Conservation (phyloP, 1,140 invertebrate species). For the Lineus longissimus region DNA sequence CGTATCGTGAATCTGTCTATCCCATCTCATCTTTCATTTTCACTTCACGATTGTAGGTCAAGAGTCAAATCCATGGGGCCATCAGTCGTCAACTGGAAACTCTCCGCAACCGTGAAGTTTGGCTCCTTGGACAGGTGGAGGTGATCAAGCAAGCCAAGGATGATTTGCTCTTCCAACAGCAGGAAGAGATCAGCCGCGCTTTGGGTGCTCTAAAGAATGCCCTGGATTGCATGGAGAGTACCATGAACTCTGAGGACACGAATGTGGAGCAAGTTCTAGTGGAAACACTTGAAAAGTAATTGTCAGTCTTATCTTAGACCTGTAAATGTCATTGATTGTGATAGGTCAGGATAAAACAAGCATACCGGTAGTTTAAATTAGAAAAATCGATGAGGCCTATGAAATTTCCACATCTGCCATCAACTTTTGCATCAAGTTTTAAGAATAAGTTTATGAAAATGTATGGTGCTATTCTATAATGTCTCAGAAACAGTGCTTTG, state of each 20-base stretch:
- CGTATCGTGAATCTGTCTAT: no score
- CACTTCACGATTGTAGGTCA: no score
- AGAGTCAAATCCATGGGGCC: constrained; percentile 36
- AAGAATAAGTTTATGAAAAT: no score
- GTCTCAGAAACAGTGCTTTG: no score
- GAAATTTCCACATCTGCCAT: no score
- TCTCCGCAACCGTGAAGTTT: constrained; percentile 41
- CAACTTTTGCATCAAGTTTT: no score
- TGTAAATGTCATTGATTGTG: not conserved
- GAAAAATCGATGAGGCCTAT: no score
- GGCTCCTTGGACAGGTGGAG: constrained; percentile 42
- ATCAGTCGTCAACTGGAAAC: constrained; percentile 42
- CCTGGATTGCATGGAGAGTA: not conserved
- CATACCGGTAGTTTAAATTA: no score
- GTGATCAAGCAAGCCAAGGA: constrained; percentile 38
- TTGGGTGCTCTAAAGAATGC: constrained; percentile 20
- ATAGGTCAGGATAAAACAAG: no score
- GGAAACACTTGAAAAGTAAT: constrained; percentile 21
- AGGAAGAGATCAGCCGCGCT: constrained; percentile 35
- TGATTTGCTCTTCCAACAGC: constrained; percentile 38
- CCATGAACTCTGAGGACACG: constrained; percentile 5
- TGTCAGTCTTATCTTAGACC: not conserved
- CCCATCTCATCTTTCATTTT: no score
- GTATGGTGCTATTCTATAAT: no score
- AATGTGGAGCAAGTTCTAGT: constrained; percentile 13